Percentiles rank a stretch among this genome's conserved stretches.
phyloP scores from a whole-genome alignment of 2,888 invertebrate species.

The Dendrolimus pini region DNA sequence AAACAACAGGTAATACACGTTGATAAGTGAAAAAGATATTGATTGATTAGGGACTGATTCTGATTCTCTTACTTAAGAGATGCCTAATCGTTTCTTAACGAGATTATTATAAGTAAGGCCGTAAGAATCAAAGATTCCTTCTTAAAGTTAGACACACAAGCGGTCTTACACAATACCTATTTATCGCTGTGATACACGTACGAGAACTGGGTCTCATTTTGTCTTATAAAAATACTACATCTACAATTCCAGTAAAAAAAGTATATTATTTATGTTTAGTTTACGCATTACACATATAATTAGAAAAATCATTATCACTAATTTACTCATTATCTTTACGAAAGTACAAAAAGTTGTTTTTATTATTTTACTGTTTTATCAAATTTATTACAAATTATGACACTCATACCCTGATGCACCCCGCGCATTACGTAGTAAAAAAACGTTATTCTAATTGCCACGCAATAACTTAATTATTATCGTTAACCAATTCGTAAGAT shows the following conservation, averaged over 20 bases:
- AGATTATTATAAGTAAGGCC: too few species aligned
- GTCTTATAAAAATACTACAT: conserved; percentile 71
- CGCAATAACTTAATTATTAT: conserved; percentile 69
- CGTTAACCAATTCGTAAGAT: conserved; percentile 69
- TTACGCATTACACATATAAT: conserved; percentile 56
- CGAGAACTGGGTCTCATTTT: conserved; percentile 48
- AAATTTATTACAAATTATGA: conserved; percentile 66
- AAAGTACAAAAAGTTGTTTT: conserved; percentile 65
- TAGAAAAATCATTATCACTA: conserved; percentile 67
- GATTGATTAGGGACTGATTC: too few species aligned
- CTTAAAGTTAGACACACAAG: conserved; percentile 41
- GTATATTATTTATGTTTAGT: conserved; percentile 62
- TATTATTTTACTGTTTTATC: conserved; percentile 24
- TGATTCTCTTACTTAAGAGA: too few species aligned
- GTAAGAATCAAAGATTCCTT: conserved; percentile 28
- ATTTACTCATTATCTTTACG: conserved; percentile 64
- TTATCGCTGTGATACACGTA: conserved; percentile 76
- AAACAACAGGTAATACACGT: too few species aligned
- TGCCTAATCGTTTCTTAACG: too few species aligned
- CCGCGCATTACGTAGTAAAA: conserved; percentile 65
- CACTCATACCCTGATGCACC: conserved; percentile 77
- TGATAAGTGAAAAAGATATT: too few species aligned
- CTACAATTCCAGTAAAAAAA: conserved; percentile 72
- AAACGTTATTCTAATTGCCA: conserved; percentile 61
- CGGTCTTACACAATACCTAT: conserved; percentile 58